A percentile compares a stretch with the other conserved stretches of the same genome.
phyloP scores from a whole-genome alignment of 1,140 invertebrate species.

The Diabrotica undecimpunctata region DNA sequence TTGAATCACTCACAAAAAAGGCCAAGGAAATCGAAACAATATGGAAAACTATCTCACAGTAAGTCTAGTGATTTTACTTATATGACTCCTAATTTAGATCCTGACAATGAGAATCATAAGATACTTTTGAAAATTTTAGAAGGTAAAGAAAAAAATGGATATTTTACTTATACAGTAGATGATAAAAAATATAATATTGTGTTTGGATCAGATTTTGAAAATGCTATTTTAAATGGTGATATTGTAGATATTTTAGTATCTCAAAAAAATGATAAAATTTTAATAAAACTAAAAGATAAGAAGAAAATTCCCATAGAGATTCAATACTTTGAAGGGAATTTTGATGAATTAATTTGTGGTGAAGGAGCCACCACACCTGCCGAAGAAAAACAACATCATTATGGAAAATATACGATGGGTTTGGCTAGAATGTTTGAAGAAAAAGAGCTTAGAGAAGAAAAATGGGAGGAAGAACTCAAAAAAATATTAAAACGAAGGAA shows the following conservation, averaged over 20 bases:
- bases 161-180: constrained; percentile 72
- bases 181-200: constrained; percentile 71
- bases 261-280: constrained; percentile 67
- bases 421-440: constrained; percentile 75
- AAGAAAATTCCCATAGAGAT: constrained; percentile 69
- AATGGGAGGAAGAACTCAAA: constrained; percentile 52
- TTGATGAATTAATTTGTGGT: constrained; percentile 55
- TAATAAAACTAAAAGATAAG: constrained; percentile 69
- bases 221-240: constrained; percentile 71
- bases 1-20: constrained; percentile 61
- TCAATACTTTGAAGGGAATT: constrained; percentile 56
- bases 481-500: constrained; percentile 42
- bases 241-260: constrained; percentile 73
- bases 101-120: constrained; percentile 60
- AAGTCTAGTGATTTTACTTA: constrained; percentile 69
- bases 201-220: constrained; percentile 70
- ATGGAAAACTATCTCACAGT: constrained; percentile 62
- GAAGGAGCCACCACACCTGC: constrained; percentile 57
- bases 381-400: constrained; percentile 59
- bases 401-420: constrained; percentile 54
- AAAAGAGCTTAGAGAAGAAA: constrained; percentile 62
- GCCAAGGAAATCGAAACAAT: constrained; percentile 59
- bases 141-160: constrained; percentile 57
- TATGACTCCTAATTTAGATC: constrained; percentile 67
- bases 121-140: constrained; percentile 58